A percentile compares a stretch with the other conserved stretches of the same genome.
Conservation (phyloP, 2,113 vertebrate genomes). For the Verasper variegatus region DNA sequence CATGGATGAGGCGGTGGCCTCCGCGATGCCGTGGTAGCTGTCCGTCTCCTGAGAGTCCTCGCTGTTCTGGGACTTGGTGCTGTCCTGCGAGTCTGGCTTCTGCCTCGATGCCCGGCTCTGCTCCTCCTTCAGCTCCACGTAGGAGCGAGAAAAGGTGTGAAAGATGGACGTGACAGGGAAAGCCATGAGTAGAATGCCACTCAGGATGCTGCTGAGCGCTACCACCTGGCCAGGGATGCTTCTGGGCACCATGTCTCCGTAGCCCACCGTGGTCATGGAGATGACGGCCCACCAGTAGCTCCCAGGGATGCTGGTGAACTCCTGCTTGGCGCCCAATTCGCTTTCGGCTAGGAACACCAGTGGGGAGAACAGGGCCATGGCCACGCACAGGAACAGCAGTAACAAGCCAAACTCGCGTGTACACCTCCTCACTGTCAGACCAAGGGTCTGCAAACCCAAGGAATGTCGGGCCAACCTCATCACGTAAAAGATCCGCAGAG, state of each 20-base stretch:
- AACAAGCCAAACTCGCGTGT: slow-evolving; percentile 93
- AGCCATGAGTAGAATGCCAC: slow-evolving; percentile 97
- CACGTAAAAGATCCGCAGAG: slow-evolving; percentile 94
- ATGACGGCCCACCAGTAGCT: slow-evolving; percentile 99
- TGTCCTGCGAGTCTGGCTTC: slow-evolving; percentile 83
- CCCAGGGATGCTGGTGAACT: slow-evolving; percentile 94
- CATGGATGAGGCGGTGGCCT: slow-evolving; percentile 37
- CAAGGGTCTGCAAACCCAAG: slow-evolving; percentile 92
- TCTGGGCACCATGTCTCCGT: slow-evolving; percentile 96
- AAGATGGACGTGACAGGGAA: slow-evolving; percentile 98
- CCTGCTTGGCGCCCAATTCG: slow-evolving; percentile 93
- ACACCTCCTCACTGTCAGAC: slow-evolving; percentile 92
- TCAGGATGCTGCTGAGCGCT: slow-evolving; percentile 95
- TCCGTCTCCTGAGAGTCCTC: slow-evolving; percentile 78
- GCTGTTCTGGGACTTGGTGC: slow-evolving; percentile 83
- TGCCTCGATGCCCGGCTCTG: slow-evolving; percentile 85
- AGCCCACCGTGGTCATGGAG: slow-evolving; percentile 98
- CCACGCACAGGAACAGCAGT: slow-evolving; percentile 94
- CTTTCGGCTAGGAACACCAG: slow-evolving; percentile 94
- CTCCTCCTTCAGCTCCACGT: slow-evolving; percentile 93
- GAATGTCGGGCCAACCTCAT: slow-evolving; percentile 95
- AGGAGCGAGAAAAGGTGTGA: slow-evolving; percentile 96
- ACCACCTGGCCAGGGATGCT: slow-evolving; percentile 97
- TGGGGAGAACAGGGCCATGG: slow-evolving; percentile 94
- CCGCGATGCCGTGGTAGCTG: slow-evolving; percentile 61